Evolutionary conservation across 2,113 vertebrate species (phyloP).

Genomic region (Gracilinanus agilis): DNA sequence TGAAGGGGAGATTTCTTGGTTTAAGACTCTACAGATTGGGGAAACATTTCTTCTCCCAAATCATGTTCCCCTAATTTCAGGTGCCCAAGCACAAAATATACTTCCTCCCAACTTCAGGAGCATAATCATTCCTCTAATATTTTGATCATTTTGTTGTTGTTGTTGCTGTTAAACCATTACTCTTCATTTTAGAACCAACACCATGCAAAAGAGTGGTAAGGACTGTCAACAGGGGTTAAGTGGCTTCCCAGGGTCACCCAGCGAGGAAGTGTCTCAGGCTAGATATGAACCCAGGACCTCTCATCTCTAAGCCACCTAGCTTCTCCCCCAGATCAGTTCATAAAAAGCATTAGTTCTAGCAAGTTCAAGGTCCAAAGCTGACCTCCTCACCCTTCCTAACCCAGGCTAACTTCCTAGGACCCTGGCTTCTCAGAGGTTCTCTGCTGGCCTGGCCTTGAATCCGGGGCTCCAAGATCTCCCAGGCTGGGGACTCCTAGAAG

Average conservation of each 20-base stretch:
- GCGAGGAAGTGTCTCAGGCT: too few species aligned
- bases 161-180: too few species aligned
- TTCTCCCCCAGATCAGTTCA: neutral
- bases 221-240: too few species aligned
- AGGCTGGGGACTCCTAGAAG: neutral
- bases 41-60: neutral
- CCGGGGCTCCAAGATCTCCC: neutral
- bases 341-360: neutral
- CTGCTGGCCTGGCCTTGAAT: neutral
- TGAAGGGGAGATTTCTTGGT: neutral
- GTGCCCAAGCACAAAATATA: neutral
- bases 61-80: neutral
- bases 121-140: neutral
- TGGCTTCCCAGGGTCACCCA: too few species aligned
- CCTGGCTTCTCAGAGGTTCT: neutral
- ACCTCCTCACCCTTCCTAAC: neutral
- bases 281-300: too few species aligned
- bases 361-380: neutral
- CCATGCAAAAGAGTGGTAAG: too few species aligned
- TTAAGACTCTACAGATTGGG: neutral
- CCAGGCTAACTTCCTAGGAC: neutral
- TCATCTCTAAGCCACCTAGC: too few species aligned
- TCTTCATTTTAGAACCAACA: too few species aligned
- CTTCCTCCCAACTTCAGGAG: neutral
- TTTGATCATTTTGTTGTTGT: neutral